Evolutionary conservation across 1,140 invertebrate genomes (phyloP).

Genomic region (Venturia canescens): DNA sequence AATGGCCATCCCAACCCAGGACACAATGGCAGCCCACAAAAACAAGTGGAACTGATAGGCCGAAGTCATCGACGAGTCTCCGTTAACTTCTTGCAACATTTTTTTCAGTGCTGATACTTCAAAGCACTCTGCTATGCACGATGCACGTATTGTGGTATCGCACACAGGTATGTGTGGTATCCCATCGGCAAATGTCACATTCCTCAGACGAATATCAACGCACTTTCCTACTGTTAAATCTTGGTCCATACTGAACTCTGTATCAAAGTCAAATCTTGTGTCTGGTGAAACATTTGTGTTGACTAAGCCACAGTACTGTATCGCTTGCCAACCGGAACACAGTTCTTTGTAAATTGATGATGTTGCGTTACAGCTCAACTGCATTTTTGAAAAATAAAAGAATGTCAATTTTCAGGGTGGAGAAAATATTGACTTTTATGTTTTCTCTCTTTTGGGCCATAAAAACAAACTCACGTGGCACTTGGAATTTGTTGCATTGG

Average conservation of each 20-base stretch:
- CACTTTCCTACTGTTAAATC: slow-evolving; percentile 55
- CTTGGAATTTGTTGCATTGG: slow-evolving; percentile 45
- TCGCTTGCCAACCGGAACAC: slow-evolving; percentile 51
- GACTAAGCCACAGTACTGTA: slow-evolving; percentile 51
- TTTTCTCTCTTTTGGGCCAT: no score
- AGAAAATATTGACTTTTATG: no score
- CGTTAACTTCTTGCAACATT: slow-evolving; percentile 65
- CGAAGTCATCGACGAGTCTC: slow-evolving; percentile 36
- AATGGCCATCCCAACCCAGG: slow-evolving; percentile 90
- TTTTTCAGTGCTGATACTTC: slow-evolving; percentile 68
- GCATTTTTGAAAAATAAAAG: slow-evolving; percentile 3
- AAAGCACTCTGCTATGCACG: slow-evolving; percentile 65
- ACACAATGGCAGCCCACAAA: slow-evolving; percentile 82
- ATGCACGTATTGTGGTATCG: slow-evolving; percentile 56
- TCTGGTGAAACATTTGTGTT: slow-evolving; percentile 32
- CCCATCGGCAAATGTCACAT: slow-evolving; percentile 72
- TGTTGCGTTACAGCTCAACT: slow-evolving; percentile 57
- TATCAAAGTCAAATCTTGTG: slow-evolving; percentile 60
- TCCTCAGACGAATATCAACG: slow-evolving; percentile 65
- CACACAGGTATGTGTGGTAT: slow-evolving; percentile 73
- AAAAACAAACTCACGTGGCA: slow-evolving; percentile 65
- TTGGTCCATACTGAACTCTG: slow-evolving; percentile 61
- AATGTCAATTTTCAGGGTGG: no score
- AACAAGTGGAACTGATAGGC: slow-evolving; percentile 85
- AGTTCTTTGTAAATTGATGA: slow-evolving; percentile 50